These are phyloP conservation scores for Poeciliopsis presidionis DNA, from an alignment of 2,797 vertebrate genomes.

Conservation along the genomic window DNA sequence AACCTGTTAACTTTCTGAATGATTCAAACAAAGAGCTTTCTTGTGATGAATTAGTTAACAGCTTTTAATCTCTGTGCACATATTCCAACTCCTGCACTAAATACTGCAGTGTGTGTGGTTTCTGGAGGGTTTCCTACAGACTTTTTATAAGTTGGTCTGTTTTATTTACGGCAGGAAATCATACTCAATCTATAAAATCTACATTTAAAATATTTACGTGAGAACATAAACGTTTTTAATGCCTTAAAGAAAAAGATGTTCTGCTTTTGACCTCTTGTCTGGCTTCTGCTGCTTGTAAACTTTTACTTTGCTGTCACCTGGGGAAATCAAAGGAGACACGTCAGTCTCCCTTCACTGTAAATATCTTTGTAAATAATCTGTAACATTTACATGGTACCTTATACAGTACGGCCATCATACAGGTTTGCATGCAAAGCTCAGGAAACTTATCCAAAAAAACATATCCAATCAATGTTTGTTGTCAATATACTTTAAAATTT, in stretches of 20 bases:
- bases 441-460: background rate
- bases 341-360: background rate
- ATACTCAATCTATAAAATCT: background rate
- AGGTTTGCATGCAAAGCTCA: background rate
- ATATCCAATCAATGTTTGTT: background rate
- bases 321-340: background rate
- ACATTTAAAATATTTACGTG: background rate
- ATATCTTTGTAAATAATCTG: background rate
- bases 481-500: background rate
- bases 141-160: too few species aligned
- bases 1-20: background rate
- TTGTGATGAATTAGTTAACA: background rate
- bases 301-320: background rate
- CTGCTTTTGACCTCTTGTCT: background rate
- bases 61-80: background rate
- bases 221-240: too few species aligned
- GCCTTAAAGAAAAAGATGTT: background rate
- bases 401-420: too few species aligned
- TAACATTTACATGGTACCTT: background rate
- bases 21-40: conserved; percentile 1
- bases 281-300: background rate
- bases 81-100: background rate
- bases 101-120: too few species aligned
- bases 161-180: too few species aligned
- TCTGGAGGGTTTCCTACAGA: too few species aligned